phyloP scores from a whole-genome alignment of 2,113 vertebrate species.

The Cheirogaleus medius region DNA sequence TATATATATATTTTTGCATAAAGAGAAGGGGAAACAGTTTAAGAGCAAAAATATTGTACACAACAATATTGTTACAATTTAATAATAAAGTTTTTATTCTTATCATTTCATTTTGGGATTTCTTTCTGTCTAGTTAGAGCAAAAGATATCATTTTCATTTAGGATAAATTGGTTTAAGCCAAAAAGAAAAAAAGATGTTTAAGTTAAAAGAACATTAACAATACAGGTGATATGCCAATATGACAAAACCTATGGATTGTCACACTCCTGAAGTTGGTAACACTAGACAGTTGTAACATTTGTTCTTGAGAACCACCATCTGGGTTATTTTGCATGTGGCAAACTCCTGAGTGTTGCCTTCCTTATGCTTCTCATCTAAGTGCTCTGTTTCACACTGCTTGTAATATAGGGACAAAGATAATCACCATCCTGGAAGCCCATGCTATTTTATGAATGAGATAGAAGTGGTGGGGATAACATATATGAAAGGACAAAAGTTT shows the following conservation, averaged over 20 bases:
- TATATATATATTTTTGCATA: no score
- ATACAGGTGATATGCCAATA: neutral
- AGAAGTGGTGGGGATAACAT: neutral
- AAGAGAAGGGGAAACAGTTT: neutral
- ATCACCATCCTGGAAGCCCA: neutral
- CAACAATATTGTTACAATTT: neutral
- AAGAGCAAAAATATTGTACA: neutral
- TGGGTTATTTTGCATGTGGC: neutral
- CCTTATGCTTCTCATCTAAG: neutral
- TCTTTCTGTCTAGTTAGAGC: neutral
- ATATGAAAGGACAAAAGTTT: neutral
- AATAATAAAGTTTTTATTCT: neutral
- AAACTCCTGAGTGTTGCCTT: neutral
- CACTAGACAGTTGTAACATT: neutral
- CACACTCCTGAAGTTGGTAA: neutral
- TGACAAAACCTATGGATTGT: neutral
- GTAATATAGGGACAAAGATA: neutral
- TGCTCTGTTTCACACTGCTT: neutral
- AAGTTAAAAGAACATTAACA: neutral
- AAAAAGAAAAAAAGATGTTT: neutral
- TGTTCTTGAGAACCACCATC: neutral
- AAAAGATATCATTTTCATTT: neutral
- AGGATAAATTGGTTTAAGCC: neutral
- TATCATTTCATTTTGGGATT: neutral
- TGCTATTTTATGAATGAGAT: neutral